Evolutionary conservation across 1,140 invertebrate genomes (phyloP).

Genomic region (Ooceraea biroi): DNA sequence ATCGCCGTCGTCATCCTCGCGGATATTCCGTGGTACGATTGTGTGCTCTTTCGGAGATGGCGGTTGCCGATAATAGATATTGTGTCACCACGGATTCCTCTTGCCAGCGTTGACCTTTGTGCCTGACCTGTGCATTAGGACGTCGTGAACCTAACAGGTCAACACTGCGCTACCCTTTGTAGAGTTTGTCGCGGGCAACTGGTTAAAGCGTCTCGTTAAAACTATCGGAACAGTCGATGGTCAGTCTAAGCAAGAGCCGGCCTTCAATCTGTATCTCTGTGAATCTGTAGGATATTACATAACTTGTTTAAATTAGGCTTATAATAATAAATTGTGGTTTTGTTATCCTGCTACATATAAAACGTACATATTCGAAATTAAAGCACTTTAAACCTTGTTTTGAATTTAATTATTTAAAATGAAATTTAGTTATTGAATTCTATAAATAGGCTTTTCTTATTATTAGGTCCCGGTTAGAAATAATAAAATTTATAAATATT

Average conservation of each 20-base stretch:
- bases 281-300: constrained; percentile 24
- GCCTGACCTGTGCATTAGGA: constrained; percentile 46
- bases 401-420: neutral
- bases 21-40: constrained; percentile 56
- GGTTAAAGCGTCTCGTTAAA: constrained; percentile 43
- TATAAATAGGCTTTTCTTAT: too few species aligned
- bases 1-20: constrained; percentile 22
- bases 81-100: constrained; percentile 41
- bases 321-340: neutral
- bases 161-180: constrained; percentile 21
- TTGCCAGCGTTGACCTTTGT: constrained; percentile 39
- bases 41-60: constrained; percentile 68
- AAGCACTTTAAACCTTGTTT: neutral
- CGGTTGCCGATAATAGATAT: constrained; percentile 71
- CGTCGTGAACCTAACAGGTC: constrained; percentile 29
- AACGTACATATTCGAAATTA: neutral
- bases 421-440: too few species aligned
- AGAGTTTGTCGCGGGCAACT: constrained; percentile 41
- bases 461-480: too few species aligned
- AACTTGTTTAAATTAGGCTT: neutral
- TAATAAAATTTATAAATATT: too few species aligned
- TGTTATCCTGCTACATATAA: neutral
- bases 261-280: constrained; percentile 2
- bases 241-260: neutral
- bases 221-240: neutral